Evolutionary conservation across 2,888 invertebrate species (phyloP).

Genomic region (Ophion ventricosus): DNA sequence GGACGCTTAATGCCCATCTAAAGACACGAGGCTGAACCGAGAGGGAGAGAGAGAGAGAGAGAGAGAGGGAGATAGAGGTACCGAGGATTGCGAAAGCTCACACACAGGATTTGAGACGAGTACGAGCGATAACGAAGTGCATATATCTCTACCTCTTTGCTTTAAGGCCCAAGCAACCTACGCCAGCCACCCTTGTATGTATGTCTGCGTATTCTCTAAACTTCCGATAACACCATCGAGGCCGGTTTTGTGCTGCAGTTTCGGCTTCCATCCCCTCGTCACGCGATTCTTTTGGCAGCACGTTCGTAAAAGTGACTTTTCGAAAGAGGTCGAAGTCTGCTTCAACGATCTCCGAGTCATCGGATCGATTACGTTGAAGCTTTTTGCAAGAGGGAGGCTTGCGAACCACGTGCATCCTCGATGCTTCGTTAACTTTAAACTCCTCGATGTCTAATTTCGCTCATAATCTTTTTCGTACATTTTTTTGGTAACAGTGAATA

Average conservation of each 20-base stretch:
- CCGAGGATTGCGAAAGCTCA: conserved; percentile 52
- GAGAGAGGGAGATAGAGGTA: not conserved
- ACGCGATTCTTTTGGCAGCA: conserved; percentile 74
- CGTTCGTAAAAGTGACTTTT: conserved; percentile 58
- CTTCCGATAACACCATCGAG: conserved; percentile 73
- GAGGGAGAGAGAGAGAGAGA: not conserved
- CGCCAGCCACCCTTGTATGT: conserved; percentile 66
- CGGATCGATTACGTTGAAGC: conserved; percentile 14
- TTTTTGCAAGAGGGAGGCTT: conserved; percentile 17
- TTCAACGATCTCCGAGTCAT: conserved; percentile 30
- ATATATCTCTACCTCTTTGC: conserved; percentile 41
- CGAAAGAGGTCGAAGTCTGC: conserved; percentile 62
- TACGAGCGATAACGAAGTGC: conserved; percentile 62
- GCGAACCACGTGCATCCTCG: conserved; percentile 52
- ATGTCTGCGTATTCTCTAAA: conserved; percentile 76
- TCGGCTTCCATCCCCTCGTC: conserved; percentile 67
- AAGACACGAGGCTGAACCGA: conserved; percentile 74
- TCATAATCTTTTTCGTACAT: not conserved
- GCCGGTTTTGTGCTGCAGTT: conserved; percentile 44
- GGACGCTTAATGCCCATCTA: conserved; percentile 80
- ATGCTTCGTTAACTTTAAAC: conserved; percentile 23
- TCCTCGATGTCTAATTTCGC: not conserved
- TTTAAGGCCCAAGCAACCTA: conserved; percentile 39
- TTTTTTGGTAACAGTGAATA: not conserved
- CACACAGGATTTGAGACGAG: conserved; percentile 57